These are phyloP conservation scores for Eublepharis macularius DNA, from an alignment of 2,113 vertebrate genomes.

Conservation along the genomic window DNA sequence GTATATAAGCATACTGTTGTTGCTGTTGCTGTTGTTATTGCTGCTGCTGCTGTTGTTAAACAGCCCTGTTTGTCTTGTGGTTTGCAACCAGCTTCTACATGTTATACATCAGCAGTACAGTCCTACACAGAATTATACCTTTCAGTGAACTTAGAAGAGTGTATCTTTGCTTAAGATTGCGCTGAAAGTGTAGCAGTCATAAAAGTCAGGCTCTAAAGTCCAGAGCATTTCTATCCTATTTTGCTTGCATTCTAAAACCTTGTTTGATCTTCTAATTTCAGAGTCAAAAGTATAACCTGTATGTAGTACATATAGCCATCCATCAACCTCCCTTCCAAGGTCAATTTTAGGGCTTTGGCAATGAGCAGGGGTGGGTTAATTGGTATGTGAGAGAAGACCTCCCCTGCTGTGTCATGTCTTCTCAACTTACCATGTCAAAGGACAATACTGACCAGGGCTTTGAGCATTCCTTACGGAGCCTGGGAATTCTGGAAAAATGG, in stretches of 20 bases:
- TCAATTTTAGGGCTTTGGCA: not conserved
- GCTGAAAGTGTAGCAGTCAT: too few relatives aligned
- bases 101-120: not conserved
- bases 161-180: too few relatives aligned
- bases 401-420: not conserved
- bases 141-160: too few relatives aligned
- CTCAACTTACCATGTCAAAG: not conserved
- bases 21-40: too few relatives aligned
- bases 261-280: not conserved
- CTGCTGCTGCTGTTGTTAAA: too few relatives aligned
- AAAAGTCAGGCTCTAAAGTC: too few relatives aligned
- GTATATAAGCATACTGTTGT: too few relatives aligned
- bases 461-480: not conserved
- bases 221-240: too few relatives aligned
- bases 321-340: not conserved
- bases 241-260: too few relatives aligned
- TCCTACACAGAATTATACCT: not conserved
- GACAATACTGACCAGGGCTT: not conserved
- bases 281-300: not conserved
- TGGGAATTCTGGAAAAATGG: not conserved
- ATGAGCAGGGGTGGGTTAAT: not conserved
- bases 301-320: not conserved
- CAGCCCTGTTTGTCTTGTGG: not conserved
- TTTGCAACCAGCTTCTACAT: not conserved
- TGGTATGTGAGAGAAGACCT: not conserved